Evolutionary conservation across 2,888 invertebrate species (phyloP).

Genomic region (Palloptera scutellata): DNA sequence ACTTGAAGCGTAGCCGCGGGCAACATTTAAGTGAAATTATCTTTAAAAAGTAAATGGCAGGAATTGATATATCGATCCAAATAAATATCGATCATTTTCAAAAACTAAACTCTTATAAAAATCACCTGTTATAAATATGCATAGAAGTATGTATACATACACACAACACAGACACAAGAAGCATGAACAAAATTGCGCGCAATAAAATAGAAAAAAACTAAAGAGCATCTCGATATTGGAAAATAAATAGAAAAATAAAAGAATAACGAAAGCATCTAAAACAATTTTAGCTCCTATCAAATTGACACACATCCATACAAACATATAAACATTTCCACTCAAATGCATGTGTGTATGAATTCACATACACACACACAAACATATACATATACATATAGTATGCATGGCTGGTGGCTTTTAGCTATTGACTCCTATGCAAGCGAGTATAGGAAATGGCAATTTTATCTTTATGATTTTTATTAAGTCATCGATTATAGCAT

Average conservation of each 20-base stretch:
- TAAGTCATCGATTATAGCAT: constrained; percentile 6
- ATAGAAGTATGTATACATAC: background rate
- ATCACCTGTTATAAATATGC: too few species aligned
- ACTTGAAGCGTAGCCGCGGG: too few species aligned
- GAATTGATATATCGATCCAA: too few species aligned
- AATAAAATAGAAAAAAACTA: constrained; percentile 2
- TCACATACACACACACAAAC: background rate
- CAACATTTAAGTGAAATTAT: too few species aligned
- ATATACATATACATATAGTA: too few species aligned
- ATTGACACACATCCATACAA: too few species aligned
- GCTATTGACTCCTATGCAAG: background rate
- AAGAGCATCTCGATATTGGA: background rate
- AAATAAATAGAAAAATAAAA: background rate
- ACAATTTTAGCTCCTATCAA: constrained; percentile 4
- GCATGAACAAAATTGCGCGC: background rate
- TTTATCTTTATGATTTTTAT: constrained; percentile 6
- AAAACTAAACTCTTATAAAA: too few species aligned
- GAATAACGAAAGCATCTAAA: background rate
- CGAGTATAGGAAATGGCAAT: background rate
- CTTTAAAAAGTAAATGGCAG: too few species aligned
- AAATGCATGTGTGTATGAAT: background rate
- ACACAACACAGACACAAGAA: background rate
- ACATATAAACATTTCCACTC: constrained; percentile 6
- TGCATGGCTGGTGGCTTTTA: background rate
- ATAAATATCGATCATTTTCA: too few species aligned